Percentiles rank a stretch among this genome's conserved stretches.
phyloP scores from a whole-genome alignment of 1,140 invertebrate species.

The Scaptomyza hsui region DNA sequence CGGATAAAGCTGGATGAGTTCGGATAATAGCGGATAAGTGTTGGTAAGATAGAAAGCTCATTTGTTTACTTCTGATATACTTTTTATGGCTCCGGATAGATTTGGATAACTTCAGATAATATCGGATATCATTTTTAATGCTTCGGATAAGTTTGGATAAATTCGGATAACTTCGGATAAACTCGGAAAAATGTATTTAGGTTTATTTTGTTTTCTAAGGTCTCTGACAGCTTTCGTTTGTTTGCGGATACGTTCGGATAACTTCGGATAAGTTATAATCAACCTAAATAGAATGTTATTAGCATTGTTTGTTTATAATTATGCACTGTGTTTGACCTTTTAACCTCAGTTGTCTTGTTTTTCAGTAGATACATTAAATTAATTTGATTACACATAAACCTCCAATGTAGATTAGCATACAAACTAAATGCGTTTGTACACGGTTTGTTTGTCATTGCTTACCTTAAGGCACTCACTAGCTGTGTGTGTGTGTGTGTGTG shows the following conservation, averaged over 20 bases:
- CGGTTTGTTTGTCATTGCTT: conserved; percentile 29
- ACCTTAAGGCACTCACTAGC: conserved; percentile 6
- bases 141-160: background rate
- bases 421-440: background rate
- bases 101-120: background rate
- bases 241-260: background rate
- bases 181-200: background rate
- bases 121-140: too few species aligned
- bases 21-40: background rate
- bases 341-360: too few species aligned
- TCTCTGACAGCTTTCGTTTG: background rate
- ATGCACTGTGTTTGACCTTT: too few species aligned
- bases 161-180: background rate
- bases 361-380: background rate
- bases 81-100: background rate
- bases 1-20: background rate
- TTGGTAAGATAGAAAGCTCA: background rate
- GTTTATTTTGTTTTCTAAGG: too few species aligned
- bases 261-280: background rate
- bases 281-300: background rate
- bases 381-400: conserved; percentile 20
- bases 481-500: conserved; percentile 5
- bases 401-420: background rate
- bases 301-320: background rate
- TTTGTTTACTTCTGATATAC: background rate